These are phyloP conservation scores for Trissolcus basalis DNA, from an alignment of 1,140 invertebrate genomes.

Conservation along the genomic window DNA sequence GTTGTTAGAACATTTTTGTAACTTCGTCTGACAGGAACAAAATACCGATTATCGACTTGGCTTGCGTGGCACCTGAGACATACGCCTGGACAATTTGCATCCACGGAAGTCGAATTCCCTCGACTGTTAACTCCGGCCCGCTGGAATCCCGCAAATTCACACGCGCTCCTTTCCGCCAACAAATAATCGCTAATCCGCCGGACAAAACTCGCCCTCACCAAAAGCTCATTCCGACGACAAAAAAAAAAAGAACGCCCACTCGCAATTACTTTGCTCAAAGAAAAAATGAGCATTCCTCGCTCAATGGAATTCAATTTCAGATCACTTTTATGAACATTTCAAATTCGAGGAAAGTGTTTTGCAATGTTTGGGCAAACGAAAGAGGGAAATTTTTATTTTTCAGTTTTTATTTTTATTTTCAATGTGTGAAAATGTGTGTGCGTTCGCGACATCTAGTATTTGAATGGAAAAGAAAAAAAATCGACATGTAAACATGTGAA, in stretches of 20 bases:
- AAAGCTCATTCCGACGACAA: not conserved
- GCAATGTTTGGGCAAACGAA: no score
- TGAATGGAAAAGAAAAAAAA: not conserved
- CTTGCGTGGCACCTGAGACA: conserved; percentile 43
- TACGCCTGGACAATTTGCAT: conserved; percentile 32
- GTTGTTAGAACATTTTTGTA: conserved; percentile 47
- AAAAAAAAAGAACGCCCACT: no score
- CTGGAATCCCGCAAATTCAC: conserved; percentile 30
- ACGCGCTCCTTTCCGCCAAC: conserved; percentile 2
- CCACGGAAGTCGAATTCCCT: conserved; percentile 18
- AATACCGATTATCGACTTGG: conserved; percentile 45
- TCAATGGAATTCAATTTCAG: no score
- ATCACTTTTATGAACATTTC: no score
- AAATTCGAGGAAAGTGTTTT: no score
- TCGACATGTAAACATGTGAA: not conserved
- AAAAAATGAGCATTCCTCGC: no score
- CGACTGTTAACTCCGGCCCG: conserved; percentile 12
- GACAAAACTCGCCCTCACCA: not conserved
- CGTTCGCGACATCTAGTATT: no score
- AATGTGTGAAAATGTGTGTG: no score
- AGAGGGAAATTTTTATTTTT: no score
- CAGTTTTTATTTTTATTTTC: no score
- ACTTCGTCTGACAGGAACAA: conserved; percentile 21
- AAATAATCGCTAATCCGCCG: conserved; percentile 7
- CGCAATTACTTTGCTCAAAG: not conserved